A percentile compares a stretch with the other conserved stretches of the same genome.
These are phyloP conservation scores for Metalampra italica DNA, from an alignment of 2,888 invertebrate genomes.

Conservation along the genomic window DNA sequence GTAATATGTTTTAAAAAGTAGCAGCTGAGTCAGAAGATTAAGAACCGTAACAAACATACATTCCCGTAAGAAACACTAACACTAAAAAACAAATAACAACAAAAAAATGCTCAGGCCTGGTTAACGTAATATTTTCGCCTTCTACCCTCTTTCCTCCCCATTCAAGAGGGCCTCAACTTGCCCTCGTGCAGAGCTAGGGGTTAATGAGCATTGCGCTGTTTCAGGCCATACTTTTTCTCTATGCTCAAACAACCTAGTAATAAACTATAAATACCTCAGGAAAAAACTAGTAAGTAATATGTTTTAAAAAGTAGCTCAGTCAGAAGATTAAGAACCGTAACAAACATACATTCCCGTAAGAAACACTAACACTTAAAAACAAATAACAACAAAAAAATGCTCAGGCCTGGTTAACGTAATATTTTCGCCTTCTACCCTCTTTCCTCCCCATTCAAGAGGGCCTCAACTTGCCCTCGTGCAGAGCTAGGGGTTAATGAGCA, in stretches of 20 bases:
- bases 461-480: slow-evolving; percentile 17
- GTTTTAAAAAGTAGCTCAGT: no score
- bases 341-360: no score
- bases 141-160: slow-evolving; percentile 20
- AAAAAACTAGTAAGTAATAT: no score
- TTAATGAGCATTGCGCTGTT: slow-evolving; percentile 21
- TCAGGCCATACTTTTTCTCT: slow-evolving; percentile 11
- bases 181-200: slow-evolving; percentile 18
- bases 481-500: slow-evolving; percentile 20
- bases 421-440: slow-evolving; percentile 27
- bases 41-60: no score
- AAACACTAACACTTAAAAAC: neutral
- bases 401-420: slow-evolving; percentile 32
- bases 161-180: slow-evolving; percentile 24
- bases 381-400: no score
- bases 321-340: no score
- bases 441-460: slow-evolving; percentile 26
- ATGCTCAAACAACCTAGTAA: slow-evolving; percentile 13
- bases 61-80: neutral
- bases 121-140: slow-evolving; percentile 33
- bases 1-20: no score
- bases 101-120: no score
- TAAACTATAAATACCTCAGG: no score
- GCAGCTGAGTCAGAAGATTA: no score
- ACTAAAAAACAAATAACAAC: neutral